Conservation (phyloP, 2,797 vertebrate species). For the Phrynocephalus guinanensis region DNA sequence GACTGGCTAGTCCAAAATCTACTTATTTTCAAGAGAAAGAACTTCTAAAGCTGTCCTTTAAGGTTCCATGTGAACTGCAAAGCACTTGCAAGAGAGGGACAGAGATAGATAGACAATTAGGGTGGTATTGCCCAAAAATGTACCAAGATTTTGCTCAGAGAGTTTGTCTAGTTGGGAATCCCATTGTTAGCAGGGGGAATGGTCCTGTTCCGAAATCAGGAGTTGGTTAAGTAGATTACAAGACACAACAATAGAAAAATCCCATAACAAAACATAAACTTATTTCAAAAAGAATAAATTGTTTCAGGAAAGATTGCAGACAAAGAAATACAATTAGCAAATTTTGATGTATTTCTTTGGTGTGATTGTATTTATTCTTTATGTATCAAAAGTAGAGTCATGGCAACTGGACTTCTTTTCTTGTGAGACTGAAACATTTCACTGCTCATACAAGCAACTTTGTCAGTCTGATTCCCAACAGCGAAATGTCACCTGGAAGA, state of each 20-base stretch:
- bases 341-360: not conserved
- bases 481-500: too few species aligned
- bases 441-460: too few species aligned
- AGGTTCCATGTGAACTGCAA: not conserved
- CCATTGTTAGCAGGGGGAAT: too few species aligned
- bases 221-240: too few species aligned
- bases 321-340: not conserved
- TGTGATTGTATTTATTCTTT: not conserved
- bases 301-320: not conserved
- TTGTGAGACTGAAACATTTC: too few species aligned
- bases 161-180: not conserved
- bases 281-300: not conserved
- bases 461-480: too few species aligned
- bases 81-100: not conserved
- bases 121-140: not conserved
- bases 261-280: not conserved
- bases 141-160: not conserved
- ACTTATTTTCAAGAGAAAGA: not conserved
- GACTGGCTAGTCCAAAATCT: too few species aligned
- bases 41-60: not conserved
- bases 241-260: too few species aligned
- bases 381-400: too few species aligned
- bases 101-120: not conserved
- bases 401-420: too few species aligned
- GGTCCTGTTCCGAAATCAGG: not conserved